Conservation (phyloP, 2,888 invertebrate genomes). For the Trissoscelio sp. region DNA sequence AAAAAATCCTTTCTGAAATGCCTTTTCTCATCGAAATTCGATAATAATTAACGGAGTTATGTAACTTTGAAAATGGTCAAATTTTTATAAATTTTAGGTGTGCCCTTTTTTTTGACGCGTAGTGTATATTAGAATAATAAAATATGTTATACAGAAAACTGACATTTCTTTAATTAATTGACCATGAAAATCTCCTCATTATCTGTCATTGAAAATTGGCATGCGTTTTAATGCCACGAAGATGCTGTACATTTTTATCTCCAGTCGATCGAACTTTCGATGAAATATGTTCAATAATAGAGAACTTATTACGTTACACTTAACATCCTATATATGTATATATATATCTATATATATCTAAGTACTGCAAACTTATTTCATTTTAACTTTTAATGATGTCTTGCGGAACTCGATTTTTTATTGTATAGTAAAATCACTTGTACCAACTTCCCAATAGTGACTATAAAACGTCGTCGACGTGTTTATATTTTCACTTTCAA, state of each 20-base stretch:
- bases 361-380: slow-evolving; percentile 55
- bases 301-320: slow-evolving; percentile 54
- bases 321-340: no score
- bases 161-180: slow-evolving; percentile 4
- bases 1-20: no score
- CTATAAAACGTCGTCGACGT: slow-evolving; percentile 21
- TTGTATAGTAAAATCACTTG: slow-evolving; percentile 52
- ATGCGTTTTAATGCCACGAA: slow-evolving; percentile 29
- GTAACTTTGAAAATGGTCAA: no score
- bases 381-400: slow-evolving; percentile 61
- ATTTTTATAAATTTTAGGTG: no score
- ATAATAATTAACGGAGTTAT: no score
- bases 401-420: slow-evolving; percentile 38
- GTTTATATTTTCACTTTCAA: slow-evolving; percentile 21
- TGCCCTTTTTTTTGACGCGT: no score
- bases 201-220: neutral
- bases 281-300: slow-evolving; percentile 61
- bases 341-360: slow-evolving; percentile 50
- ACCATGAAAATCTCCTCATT: neutral
- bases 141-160: no score
- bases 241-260: slow-evolving; percentile 31
- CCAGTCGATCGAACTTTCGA: slow-evolving; percentile 39
- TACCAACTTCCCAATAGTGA: slow-evolving; percentile 37
- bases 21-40: no score
- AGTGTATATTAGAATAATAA: no score